Conservation (phyloP, 2,888 invertebrate species). For the Falcaria lacertinaria region DNA sequence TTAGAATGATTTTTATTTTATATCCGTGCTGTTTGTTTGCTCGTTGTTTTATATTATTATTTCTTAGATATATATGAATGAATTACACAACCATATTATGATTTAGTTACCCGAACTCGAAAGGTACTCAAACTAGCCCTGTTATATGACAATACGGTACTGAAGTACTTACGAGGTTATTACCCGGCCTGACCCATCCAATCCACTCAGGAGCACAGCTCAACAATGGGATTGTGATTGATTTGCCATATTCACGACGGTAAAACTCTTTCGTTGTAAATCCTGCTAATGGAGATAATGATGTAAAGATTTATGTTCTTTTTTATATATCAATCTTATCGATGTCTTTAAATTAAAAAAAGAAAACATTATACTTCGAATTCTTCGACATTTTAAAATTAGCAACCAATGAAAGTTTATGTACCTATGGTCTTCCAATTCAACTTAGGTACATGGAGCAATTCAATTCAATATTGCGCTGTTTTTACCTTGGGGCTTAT, state of each 20-base stretch:
- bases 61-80: background rate
- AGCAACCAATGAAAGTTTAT: too few relatives aligned
- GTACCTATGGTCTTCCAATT: too few relatives aligned
- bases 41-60: too few relatives aligned
- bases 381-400: background rate
- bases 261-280: conserved; percentile 34
- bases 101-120: background rate
- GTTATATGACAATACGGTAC: conserved; percentile 14
- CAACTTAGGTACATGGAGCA: too few relatives aligned
- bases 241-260: conserved; percentile 50
- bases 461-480: too few relatives aligned
- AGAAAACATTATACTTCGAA: too few relatives aligned
- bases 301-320: conserved; percentile 3
- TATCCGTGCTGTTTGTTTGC: too few relatives aligned
- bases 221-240: conserved; percentile 58
- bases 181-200: conserved; percentile 29
- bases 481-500: too few relatives aligned
- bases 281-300: background rate
- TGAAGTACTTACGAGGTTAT: conserved; percentile 28
- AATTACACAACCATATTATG: too few relatives aligned
- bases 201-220: conserved; percentile 39
- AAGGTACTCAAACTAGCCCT: conserved; percentile 7
- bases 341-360: too few relatives aligned
- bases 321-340: too few relatives aligned
- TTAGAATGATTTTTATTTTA: too few relatives aligned